Evolutionary conservation across 1,140 invertebrate genomes (phyloP).

Genomic region (Drosophila orosa): DNA sequence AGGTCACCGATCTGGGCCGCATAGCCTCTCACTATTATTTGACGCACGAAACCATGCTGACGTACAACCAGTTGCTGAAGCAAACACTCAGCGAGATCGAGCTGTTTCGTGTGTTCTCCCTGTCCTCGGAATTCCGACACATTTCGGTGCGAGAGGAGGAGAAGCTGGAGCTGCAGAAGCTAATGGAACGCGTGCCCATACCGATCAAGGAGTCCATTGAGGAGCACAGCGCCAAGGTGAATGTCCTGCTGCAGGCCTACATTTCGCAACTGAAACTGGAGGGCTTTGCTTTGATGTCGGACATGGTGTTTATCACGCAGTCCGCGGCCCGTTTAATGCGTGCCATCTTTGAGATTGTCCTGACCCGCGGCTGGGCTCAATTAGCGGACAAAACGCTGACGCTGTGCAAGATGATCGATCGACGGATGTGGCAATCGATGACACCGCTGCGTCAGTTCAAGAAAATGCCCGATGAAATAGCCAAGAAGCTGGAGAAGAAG

Average conservation of each 20-base stretch:
- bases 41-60: conserved; percentile 97
- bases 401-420: conserved; percentile 99
- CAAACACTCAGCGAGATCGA: conserved; percentile 99
- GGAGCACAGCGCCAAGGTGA: conserved; percentile 98
- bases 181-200: conserved; percentile 99
- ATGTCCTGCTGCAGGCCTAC: conserved; percentile 97
- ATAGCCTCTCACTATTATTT: conserved; percentile 99
- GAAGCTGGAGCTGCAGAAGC: conserved; percentile 97
- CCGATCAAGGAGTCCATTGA: conserved; percentile 99
- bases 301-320: conserved; percentile 99
- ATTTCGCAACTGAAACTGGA: conserved; percentile 99
- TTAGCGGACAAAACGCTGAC: conserved; percentile 97
- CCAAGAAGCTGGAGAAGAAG: conserved; percentile 99
- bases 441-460: conserved; percentile 98
- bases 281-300: conserved; percentile 99
- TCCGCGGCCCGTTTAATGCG: conserved; percentile 97
- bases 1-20: conserved; percentile 96
- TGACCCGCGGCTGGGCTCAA: conserved; percentile 97
- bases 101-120: conserved; percentile 98
- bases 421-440: conserved; percentile 99
- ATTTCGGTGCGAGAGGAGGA: conserved; percentile 99
- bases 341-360: conserved; percentile 98
- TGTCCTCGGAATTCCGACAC: conserved; percentile 97
- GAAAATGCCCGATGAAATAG: conserved; percentile 99
- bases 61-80: conserved; percentile 98